Conservation (phyloP, 2,888 invertebrate species). For the Cataglyphis albicans region DNA sequence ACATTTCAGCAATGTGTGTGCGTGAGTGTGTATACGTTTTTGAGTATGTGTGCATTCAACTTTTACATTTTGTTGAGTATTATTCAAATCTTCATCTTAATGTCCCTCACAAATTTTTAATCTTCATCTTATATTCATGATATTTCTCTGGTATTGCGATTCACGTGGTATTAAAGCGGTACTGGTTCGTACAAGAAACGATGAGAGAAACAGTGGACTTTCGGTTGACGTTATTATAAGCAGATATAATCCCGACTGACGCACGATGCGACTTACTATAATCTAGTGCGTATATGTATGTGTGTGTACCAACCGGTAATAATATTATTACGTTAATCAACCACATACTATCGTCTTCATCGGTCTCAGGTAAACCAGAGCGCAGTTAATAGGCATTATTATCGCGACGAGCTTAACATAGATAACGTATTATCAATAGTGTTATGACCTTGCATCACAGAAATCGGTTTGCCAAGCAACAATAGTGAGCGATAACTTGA, state of each 20-base stretch:
- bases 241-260: conserved; percentile 49
- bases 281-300: conserved; percentile 11
- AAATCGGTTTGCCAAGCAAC: conserved; percentile 40
- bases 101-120: not conserved
- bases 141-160: not conserved
- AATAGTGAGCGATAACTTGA: conserved; percentile 37
- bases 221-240: conserved; percentile 52
- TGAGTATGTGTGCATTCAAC: too few species aligned
- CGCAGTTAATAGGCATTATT: conserved; percentile 41
- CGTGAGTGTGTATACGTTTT: too few species aligned
- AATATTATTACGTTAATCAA: conserved; percentile 50
- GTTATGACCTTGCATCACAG: conserved; percentile 47
- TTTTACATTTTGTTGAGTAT: not conserved
- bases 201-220: conserved; percentile 21
- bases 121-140: not conserved
- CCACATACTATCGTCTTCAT: conserved; percentile 28
- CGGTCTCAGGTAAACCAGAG: conserved; percentile 34
- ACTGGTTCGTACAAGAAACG: conserved; percentile 40
- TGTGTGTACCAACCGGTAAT: conserved; percentile 22
- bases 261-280: conserved; percentile 53
- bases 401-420: conserved; percentile 37
- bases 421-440: conserved; percentile 49
- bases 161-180: conserved; percentile 45
- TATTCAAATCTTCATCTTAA: not conserved
- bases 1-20: too few species aligned